Percentiles rank a stretch among this genome's conserved stretches.
These are phyloP conservation scores for Pseudomyrmex concolor DNA, from an alignment of 1,140 invertebrate genomes.

Conservation along the genomic window DNA sequence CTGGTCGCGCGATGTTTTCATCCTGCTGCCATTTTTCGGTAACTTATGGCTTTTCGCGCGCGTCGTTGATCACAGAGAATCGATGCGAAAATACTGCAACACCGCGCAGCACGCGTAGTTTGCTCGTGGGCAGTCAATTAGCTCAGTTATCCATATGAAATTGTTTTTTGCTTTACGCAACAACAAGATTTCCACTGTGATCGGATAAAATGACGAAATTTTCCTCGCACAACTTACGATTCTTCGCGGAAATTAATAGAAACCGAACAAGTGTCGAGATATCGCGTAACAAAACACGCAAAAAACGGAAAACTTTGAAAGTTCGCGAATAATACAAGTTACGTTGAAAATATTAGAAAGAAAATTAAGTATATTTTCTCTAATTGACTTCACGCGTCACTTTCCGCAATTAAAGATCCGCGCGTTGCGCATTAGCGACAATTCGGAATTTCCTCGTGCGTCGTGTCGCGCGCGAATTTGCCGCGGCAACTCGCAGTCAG, in stretches of 20 bases:
- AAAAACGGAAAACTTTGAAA: not conserved
- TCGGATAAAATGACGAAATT: not conserved
- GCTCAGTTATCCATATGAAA: not conserved
- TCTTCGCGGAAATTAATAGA: not conserved
- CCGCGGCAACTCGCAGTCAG: not conserved
- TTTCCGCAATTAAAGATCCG: not conserved
- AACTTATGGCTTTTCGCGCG: slow-evolving; percentile 5
- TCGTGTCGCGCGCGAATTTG: not conserved
- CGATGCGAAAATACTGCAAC: not conserved
- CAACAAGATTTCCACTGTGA: not conserved
- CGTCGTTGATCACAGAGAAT: not conserved
- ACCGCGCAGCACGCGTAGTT: not conserved
- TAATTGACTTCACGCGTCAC: not conserved
- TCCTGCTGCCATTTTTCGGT: not conserved
- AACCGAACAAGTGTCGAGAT: not conserved
- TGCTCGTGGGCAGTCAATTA: slow-evolving; percentile 7
- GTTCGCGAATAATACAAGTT: too few relatives aligned
- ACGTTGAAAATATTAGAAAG: too few relatives aligned
- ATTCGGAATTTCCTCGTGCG: not conserved
- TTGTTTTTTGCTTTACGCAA: not conserved
- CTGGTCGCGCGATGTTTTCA: not conserved
- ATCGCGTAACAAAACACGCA: not conserved
- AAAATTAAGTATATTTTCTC: not conserved
- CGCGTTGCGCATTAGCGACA: not conserved
- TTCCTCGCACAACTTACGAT: not conserved